phyloP scores from a whole-genome alignment of 2,113 vertebrate genomes.

The Ondatra zibethicus region DNA sequence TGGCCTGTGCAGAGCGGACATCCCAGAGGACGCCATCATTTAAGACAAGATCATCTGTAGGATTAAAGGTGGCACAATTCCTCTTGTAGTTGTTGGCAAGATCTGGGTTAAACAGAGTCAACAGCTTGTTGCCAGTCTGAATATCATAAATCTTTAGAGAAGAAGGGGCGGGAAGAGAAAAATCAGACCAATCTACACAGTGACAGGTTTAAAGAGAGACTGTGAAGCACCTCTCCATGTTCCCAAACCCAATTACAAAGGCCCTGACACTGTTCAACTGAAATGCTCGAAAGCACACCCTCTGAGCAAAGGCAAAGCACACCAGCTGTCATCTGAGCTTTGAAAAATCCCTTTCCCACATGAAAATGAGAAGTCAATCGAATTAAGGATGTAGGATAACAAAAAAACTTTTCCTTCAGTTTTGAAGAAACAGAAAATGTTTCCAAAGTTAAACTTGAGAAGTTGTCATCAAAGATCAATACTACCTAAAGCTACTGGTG shows the following conservation, averaged over 20 bases:
- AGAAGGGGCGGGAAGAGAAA: constrained; percentile 84
- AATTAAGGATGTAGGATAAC: background rate
- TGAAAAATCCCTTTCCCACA: constrained; percentile 33
- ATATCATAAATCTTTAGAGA: constrained; percentile 98
- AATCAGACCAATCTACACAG: constrained; percentile 74
- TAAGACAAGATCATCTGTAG: constrained; percentile 98
- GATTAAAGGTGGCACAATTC: constrained; percentile 99
- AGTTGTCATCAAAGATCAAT: background rate
- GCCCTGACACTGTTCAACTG: background rate
- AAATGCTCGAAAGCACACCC: background rate
- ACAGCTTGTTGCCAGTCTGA: constrained; percentile 97
- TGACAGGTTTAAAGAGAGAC: constrained; percentile 64
- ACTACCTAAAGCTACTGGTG: background rate
- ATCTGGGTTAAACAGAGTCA: constrained; percentile 98
- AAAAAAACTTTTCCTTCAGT: constrained; percentile 41
- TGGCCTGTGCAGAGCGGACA: constrained; percentile 96
- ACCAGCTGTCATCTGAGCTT: constrained; percentile 3
- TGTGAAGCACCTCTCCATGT: constrained; percentile 43
- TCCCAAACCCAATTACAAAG: constrained; percentile 47
- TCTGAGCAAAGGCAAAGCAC: constrained; percentile 9
- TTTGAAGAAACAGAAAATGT: constrained; percentile 50
- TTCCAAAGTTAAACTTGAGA: constrained; percentile 38
- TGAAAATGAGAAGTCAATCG: background rate
- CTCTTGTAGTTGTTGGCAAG: constrained; percentile 99
- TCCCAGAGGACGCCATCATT: constrained; percentile 99